phyloP scores from a whole-genome alignment of 2,888 invertebrate species.

The Polylopha cassiicola region DNA sequence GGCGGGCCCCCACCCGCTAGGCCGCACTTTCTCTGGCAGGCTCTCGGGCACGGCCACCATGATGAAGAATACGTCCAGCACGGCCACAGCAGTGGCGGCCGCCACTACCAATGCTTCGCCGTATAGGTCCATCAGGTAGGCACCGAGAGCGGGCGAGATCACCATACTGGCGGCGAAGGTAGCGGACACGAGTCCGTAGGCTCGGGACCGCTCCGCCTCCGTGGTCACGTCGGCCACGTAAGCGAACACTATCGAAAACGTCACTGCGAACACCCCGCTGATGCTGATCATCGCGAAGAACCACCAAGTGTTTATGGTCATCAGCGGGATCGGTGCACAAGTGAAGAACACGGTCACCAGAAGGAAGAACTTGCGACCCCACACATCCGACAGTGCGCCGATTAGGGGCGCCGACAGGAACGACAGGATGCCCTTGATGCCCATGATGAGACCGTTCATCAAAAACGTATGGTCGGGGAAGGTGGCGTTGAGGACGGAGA shows the following conservation, averaged over 20 bases:
- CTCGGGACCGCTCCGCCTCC: constrained; percentile 94
- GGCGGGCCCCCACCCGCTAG: constrained; percentile 88
- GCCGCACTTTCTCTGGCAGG: constrained; percentile 91
- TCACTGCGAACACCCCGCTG: constrained; percentile 98
- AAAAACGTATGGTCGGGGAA: constrained; percentile 99
- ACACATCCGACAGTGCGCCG: constrained; percentile 98
- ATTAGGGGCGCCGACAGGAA: constrained; percentile 98
- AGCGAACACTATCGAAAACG: constrained; percentile 99
- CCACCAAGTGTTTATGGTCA: constrained; percentile 99
- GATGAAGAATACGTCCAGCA: constrained; percentile 98
- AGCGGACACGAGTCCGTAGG: constrained; percentile 98
- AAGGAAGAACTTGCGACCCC: constrained; percentile 98
- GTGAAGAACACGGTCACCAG: constrained; percentile 99
- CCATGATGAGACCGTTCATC: constrained; percentile 99
- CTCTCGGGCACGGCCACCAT: constrained; percentile 99
- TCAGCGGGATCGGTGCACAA: constrained; percentile 98
- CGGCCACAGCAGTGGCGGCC: constrained; percentile 95
- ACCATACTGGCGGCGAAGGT: constrained; percentile 99
- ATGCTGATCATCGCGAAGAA: constrained; percentile 99
- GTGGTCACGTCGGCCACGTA: constrained; percentile 99
- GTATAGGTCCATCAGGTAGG: constrained; percentile 90
- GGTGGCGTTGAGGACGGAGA: constrained; percentile 94
- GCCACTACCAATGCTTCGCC: constrained; percentile 93
- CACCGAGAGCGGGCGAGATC: constrained; percentile 97
- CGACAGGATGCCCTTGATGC: constrained; percentile 97